Evolutionary conservation across 2,797 vertebrate species (phyloP), one percentile per base, ranked within the genome.

Genomic region (Emydoidea blandingii): DNA sequence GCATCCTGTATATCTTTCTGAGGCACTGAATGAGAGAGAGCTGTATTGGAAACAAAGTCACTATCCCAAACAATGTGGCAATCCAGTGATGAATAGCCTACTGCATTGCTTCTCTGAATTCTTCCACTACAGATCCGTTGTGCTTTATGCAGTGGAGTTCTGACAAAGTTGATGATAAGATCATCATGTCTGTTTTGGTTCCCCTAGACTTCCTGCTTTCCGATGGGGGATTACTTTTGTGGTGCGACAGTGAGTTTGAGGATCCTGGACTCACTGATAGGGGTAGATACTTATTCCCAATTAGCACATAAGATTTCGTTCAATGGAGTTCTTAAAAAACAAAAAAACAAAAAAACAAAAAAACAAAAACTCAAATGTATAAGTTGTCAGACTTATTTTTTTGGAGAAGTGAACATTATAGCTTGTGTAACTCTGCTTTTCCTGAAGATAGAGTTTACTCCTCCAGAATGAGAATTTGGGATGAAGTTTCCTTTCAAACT

Each of bases 1-100:
- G 72, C 95, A 94, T 93, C 94, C 97, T 97, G 86, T 97, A 21
- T 88, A 89, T 97, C 96, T 97, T 97, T 97, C 94, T 97, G 96
- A 95, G 97, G 96, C 93, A 95, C 91, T 95, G 95, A 97, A 94
- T 87, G 87, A 94, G 92, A 94, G 92, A 94, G 95, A 85, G 90
- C 89, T 94, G 85, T 87, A 88, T 90, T 97, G 92, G 95, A 97
- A 96, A 93, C 95, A 95, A 93, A 89, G 88, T 97, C 94, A 92
- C 93, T 96, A 93, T 94, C 93, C 91, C 89, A 90, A 98, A 49
- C 95, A 94, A 96, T 90, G 87, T 92, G 96, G 97, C 97, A 91
- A 88, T 92, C 96, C 94, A 97, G 81, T 85, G 91, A 96, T 81
- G 78, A 96, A 91, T 91, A 96, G 86, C 90, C 88, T 96, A 96